Evolutionary conservation across 2,797 vertebrate species (phyloP).

Genomic region (Anguilla obscura): DNA sequence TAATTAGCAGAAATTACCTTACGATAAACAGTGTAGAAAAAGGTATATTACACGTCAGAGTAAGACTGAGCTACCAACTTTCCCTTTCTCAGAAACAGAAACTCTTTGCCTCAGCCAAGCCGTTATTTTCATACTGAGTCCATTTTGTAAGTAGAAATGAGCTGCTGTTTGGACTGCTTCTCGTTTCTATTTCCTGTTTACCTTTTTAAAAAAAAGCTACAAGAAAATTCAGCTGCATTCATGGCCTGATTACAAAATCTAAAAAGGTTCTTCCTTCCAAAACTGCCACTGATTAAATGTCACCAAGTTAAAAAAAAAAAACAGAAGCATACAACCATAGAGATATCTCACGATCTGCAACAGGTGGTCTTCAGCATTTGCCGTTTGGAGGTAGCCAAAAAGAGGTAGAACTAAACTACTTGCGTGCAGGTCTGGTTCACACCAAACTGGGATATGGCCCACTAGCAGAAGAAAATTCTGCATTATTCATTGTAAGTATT

Average conservation of each 20-base stretch:
- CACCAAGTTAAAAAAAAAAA: neutral
- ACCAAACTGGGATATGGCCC: neutral
- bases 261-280: neutral
- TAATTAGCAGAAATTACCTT: neutral
- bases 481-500: neutral
- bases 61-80: neutral
- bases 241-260: neutral
- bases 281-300: neutral
- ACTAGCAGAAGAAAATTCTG: neutral
- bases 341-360: neutral
- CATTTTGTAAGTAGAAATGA: neutral
- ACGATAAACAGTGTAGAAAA: neutral
- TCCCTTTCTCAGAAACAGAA: neutral
- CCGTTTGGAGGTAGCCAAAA: neutral
- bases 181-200: neutral
- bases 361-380: neutral
- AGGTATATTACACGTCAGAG: neutral
- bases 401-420: neutral
- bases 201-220: neutral
- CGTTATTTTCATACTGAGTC: neutral
- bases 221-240: neutral
- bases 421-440: neutral
- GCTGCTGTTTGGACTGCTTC: neutral
- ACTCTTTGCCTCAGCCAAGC: neutral
- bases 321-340: neutral